Evolutionary conservation across 2,888 invertebrate species (phyloP).

Genomic region (Halictus ligatus): DNA sequence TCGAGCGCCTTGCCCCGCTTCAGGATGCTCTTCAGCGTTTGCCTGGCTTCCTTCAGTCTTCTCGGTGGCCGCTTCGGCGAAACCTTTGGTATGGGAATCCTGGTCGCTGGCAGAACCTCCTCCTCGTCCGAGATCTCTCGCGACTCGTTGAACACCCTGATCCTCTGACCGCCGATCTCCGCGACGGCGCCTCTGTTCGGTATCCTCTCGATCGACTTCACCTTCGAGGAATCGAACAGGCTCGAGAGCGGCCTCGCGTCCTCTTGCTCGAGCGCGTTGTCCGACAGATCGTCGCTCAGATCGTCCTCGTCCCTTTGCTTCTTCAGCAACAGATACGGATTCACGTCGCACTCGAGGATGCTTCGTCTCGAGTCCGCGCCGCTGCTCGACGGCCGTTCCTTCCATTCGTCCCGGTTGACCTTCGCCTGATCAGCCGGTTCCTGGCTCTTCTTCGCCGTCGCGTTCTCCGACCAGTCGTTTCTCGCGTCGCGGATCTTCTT

Average conservation of each 20-base stretch:
- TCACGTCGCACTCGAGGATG: constrained; percentile 93
- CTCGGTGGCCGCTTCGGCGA: constrained; percentile 89
- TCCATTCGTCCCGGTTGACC: constrained; percentile 51
- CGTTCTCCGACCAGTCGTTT: constrained; percentile 60
- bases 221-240: constrained; percentile 81
- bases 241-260: constrained; percentile 67
- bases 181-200: constrained; percentile 79
- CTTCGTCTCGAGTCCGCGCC: constrained; percentile 85
- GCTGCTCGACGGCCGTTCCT: constrained; percentile 37
- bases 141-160: constrained; percentile 87
- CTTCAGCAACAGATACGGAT: constrained; percentile 93
- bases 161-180: constrained; percentile 89
- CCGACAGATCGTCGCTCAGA: constrained; percentile 83
- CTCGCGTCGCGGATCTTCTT: constrained; percentile 43
- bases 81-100: constrained; percentile 83
- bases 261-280: constrained; percentile 80
- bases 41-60: constrained; percentile 84
- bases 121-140: constrained; percentile 81
- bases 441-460: constrained; percentile 2
- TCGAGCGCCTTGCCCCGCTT: constrained; percentile 75
- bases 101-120: constrained; percentile 67
- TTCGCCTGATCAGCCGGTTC: constrained; percentile 31
- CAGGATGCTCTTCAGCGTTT: constrained; percentile 79
- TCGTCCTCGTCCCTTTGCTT: constrained; percentile 83
- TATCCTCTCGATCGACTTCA: constrained; percentile 82